Evolutionary conservation across 2,113 vertebrate species (phyloP).

Genomic region (Labeo rohita): DNA sequence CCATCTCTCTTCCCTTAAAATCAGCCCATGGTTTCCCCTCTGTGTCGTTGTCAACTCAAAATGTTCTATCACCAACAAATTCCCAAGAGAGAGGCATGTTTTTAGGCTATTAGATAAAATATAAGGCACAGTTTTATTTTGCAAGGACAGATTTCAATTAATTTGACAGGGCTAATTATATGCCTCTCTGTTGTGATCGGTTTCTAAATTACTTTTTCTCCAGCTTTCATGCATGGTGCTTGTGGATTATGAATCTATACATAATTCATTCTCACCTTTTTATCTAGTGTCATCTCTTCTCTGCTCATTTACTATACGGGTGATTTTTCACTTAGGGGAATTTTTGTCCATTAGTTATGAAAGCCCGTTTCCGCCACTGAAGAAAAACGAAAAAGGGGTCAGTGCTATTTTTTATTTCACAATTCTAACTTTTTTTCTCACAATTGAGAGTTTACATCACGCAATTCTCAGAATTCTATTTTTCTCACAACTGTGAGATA

Average conservation of each 20-base stretch:
- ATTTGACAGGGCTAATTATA: not conserved
- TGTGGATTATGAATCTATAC: not conserved
- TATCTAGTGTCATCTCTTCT: not conserved
- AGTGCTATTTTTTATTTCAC: too few relatives aligned
- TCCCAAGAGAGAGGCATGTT: not conserved
- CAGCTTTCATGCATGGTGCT: not conserved
- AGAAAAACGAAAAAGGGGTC: too few relatives aligned
- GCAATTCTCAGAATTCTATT: too few relatives aligned
- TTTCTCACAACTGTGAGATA: too few relatives aligned
- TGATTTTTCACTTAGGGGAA: not conserved
- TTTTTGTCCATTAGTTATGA: not conserved
- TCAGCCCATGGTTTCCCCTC: not conserved
- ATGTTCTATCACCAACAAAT: not conserved
- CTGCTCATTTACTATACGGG: not conserved
- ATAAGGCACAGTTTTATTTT: not conserved
- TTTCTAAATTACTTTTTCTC: conserved; percentile 15
- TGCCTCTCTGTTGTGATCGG: not conserved
- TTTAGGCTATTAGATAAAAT: not conserved
- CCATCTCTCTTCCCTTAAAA: not conserved
- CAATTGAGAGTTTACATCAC: too few relatives aligned
- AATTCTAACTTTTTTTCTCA: too few relatives aligned
- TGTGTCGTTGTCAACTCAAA: conserved; percentile 8
- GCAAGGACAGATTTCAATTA: not conserved
- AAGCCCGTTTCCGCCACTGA: too few relatives aligned
- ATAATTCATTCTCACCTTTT: not conserved